These are phyloP conservation scores for Goniozus legneri DNA, from an alignment of 1,140 invertebrate genomes.

Conservation along the genomic window DNA sequence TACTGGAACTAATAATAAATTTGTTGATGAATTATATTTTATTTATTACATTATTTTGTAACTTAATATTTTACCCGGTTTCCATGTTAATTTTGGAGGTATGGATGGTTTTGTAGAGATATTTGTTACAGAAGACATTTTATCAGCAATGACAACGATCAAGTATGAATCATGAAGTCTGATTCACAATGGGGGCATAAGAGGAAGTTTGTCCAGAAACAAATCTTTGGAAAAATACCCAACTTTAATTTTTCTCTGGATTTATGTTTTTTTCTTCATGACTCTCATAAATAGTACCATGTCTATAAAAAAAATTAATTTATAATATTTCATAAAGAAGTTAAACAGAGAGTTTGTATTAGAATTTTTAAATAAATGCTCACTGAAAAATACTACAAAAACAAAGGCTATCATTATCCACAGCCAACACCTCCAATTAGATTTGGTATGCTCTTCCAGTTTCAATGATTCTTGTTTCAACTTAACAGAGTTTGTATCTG, in stretches of 20 bases:
- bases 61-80: conserved; percentile 38
- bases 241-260: too few relatives aligned
- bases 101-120: conserved; percentile 20
- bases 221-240: too few relatives aligned
- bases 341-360: conserved; percentile 10
- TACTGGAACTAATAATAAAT: too few relatives aligned
- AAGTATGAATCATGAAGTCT: conserved; percentile 7
- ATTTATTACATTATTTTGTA: too few relatives aligned
- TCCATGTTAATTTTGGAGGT: conserved; percentile 38
- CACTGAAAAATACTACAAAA: conserved; percentile 81
- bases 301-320: conserved; percentile 51
- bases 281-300: conserved; percentile 82
- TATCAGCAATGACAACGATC: conserved; percentile 23
- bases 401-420: conserved; percentile 86
- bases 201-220: too few relatives aligned
- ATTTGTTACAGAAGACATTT: conserved; percentile 19
- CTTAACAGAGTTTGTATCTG: conserved; percentile 73
- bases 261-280: conserved; percentile 59
- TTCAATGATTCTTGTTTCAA: conserved; percentile 78
- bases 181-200: conserved; percentile 11
- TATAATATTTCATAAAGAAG: conserved; percentile 14
- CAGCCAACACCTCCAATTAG: conserved; percentile 90
- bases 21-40: too few relatives aligned
- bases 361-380: conserved; percentile 42
- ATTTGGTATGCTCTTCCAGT: conserved; percentile 78